Percentiles rank a stretch among this genome's conserved stretches.
Conservation (phyloP, 1,140 invertebrate species). For the Telenomus remus region DNA sequence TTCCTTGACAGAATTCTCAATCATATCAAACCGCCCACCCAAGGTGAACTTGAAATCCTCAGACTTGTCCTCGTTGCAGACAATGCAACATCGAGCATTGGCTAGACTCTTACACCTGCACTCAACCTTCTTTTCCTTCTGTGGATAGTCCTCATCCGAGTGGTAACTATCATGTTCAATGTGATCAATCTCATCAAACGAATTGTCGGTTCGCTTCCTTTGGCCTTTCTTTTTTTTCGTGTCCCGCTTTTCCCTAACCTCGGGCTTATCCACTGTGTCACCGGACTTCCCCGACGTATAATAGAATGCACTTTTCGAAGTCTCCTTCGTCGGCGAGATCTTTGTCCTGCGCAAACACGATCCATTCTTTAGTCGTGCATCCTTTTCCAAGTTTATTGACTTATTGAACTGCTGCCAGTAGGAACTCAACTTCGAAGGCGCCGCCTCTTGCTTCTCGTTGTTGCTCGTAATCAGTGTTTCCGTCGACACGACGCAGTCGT, state of each 20-base stretch:
- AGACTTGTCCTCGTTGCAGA: constrained; percentile 33
- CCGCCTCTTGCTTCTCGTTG: neutral
- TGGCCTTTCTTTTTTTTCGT: constrained; percentile 21
- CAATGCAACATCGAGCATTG: neutral
- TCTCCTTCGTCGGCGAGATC: constrained; percentile 72
- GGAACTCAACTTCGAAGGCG: constrained; percentile 60
- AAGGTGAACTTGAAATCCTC: constrained; percentile 46
- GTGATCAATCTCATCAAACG: constrained; percentile 26
- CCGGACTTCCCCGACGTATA: too few species aligned
- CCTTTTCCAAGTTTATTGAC: constrained; percentile 65
- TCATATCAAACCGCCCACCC: constrained; percentile 56
- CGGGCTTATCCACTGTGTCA: constrained; percentile 6
- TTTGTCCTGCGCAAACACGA: constrained; percentile 70
- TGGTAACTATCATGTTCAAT: constrained; percentile 20
- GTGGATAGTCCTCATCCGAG: constrained; percentile 14
- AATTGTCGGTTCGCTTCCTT: constrained; percentile 27
- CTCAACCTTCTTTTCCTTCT: constrained; percentile 1
- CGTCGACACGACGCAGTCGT: constrained; percentile 9
- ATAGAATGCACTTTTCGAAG: constrained; percentile 64
- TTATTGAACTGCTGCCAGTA: constrained; percentile 71
- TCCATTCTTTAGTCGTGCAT: constrained; percentile 56
- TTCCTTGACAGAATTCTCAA: constrained; percentile 44
- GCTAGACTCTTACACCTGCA: too few species aligned
- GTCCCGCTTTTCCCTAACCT: constrained; percentile 16
- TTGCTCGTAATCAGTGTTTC: constrained; percentile 15